Evolutionary conservation across 2,113 vertebrate genomes (phyloP).

Genomic region (Canis aureus): DNA sequence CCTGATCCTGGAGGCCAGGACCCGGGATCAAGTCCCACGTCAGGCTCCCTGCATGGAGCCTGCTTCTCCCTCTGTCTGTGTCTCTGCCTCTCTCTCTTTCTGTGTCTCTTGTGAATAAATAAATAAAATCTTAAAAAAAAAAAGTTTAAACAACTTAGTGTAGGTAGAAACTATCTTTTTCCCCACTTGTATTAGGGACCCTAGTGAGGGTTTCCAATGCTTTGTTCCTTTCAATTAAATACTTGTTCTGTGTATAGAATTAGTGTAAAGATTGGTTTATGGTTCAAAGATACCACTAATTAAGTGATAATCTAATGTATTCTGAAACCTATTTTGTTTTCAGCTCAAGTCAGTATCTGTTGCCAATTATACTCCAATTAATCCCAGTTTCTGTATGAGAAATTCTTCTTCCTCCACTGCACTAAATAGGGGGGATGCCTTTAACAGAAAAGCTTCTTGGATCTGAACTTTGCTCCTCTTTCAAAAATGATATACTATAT

Average conservation of each 20-base stretch:
- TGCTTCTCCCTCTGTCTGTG: too few relatives aligned
- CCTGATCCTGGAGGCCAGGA: too few relatives aligned
- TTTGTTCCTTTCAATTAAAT: slow-evolving; percentile 69
- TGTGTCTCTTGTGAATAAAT: too few relatives aligned
- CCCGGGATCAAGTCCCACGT: too few relatives aligned
- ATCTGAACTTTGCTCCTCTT: slow-evolving; percentile 58
- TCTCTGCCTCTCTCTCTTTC: too few relatives aligned
- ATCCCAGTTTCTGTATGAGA: slow-evolving; percentile 75
- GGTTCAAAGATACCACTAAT: slow-evolving; percentile 81
- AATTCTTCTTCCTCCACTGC: slow-evolving; percentile 43
- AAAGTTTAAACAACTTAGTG: slow-evolving; percentile 37
- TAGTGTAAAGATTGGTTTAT: slow-evolving; percentile 77
- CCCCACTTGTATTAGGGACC: neutral
- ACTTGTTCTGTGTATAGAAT: slow-evolving; percentile 67
- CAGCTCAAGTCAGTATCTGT: slow-evolving; percentile 72
- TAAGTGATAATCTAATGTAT: slow-evolving; percentile 81
- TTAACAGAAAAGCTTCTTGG: neutral
- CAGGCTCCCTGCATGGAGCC: too few relatives aligned
- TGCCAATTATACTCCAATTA: slow-evolving; percentile 83
- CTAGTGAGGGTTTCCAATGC: neutral
- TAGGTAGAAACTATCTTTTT: neutral
- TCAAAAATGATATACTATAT: slow-evolving; percentile 56
- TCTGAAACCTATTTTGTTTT: slow-evolving; percentile 79
- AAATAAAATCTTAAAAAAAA: too few relatives aligned
- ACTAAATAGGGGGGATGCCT: neutral